Conservation (phyloP, 2,113 vertebrate genomes). For the Pelmatolapia mariae region DNA sequence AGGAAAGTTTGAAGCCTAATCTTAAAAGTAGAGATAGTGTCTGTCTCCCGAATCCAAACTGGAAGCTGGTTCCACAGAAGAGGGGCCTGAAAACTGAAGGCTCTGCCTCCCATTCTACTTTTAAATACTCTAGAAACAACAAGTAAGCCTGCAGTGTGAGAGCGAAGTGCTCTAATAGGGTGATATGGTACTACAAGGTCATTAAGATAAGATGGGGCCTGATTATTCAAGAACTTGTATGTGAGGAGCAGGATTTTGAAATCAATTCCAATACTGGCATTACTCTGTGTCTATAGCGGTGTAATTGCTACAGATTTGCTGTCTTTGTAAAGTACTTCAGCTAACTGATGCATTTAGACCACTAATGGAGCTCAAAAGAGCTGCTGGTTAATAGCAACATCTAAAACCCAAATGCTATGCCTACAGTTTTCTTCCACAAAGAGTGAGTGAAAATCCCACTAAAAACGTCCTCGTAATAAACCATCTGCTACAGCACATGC, state of each 20-base stretch:
- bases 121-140: background rate
- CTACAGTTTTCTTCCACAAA: background rate
- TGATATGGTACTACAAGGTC: background rate
- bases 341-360: background rate
- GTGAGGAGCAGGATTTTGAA: background rate
- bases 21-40: too few relatives aligned
- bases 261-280: background rate
- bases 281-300: background rate
- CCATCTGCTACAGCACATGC: background rate
- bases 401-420: background rate
- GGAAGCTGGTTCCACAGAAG: background rate
- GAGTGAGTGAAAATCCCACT: background rate
- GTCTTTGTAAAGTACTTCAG: background rate
- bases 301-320: background rate
- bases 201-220: background rate
- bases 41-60: too few relatives aligned
- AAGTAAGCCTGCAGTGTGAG: rapidly evolving
- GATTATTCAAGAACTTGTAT: rapidly evolving
- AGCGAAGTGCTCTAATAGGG: rapidly evolving
- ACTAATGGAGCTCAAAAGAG: background rate
- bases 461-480: background rate
- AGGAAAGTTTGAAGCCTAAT: too few relatives aligned
- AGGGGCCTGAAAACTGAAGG: background rate
- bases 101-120: background rate
- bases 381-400: background rate